Percentiles rank a stretch among this genome's conserved stretches.
Evolutionary conservation across 1,140 invertebrate genomes (phyloP).

Genomic region (Rhopalosiphum maidis): DNA sequence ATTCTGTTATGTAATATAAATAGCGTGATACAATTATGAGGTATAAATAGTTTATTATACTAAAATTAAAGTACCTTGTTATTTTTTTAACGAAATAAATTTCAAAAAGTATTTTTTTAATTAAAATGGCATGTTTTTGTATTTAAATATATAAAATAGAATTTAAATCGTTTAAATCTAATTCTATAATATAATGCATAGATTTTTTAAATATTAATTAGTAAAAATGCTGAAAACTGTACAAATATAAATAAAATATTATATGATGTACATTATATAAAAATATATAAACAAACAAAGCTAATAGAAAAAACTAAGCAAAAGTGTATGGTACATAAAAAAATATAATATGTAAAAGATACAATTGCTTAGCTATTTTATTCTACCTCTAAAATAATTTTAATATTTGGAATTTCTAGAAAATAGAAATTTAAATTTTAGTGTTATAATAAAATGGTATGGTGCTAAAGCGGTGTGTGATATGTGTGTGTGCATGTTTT

Average conservation of each 20-base stretch:
- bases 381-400: constrained; percentile 53
- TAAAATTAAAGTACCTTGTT: not conserved
- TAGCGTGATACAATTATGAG: not conserved
- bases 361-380: constrained; percentile 25
- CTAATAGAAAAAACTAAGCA: constrained; percentile 49
- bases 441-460: constrained; percentile 33
- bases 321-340: constrained; percentile 42
- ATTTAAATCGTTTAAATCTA: constrained; percentile 20
- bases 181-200: not conserved
- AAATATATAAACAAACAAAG: constrained; percentile 42
- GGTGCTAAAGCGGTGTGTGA: constrained; percentile 50
- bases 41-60: not conserved
- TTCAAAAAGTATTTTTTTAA: not conserved
- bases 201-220: not conserved
- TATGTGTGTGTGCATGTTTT: constrained; percentile 17
- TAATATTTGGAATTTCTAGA: constrained; percentile 39
- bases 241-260: constrained; percentile 11
- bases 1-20: not conserved
- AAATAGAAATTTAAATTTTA: constrained; percentile 34
- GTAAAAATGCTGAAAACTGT: constrained; percentile 24
- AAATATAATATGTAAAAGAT: constrained; percentile 10
- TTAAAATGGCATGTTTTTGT: not conserved
- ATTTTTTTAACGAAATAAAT: not conserved
- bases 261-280: not conserved
- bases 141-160: not conserved